phyloP scores from a whole-genome alignment of 2,888 invertebrate species.

The Stenurella melanura region DNA sequence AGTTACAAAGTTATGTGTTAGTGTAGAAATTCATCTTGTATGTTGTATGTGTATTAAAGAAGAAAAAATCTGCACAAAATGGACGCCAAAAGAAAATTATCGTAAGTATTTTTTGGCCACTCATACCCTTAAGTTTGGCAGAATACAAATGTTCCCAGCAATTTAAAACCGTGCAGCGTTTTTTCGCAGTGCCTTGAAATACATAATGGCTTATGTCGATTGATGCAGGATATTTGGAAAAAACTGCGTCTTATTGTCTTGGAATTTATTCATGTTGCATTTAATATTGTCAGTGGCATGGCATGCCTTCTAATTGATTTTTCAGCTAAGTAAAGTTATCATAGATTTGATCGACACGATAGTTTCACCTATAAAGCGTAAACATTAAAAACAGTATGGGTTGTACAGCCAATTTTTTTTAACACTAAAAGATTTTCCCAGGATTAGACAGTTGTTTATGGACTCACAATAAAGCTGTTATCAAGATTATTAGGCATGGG shows the following conservation, averaged over 20 bases:
- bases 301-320: conserved; percentile 43
- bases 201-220: neutral
- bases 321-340: conserved; percentile 28
- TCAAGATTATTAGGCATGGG: neutral
- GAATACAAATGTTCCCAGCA: conserved; percentile 10
- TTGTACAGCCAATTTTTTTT: neutral
- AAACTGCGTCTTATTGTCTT: neutral
- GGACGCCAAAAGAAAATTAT: conserved; percentile 61
- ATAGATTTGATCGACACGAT: conserved; percentile 37
- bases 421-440: neutral
- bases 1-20: conserved; percentile 47
- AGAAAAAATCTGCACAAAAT: conserved; percentile 53
- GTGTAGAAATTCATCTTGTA: conserved; percentile 42
- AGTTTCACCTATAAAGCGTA: neutral
- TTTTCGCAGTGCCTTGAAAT: conserved; percentile 7
- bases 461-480: neutral
- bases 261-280: neutral
- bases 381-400: neutral
- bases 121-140: conserved; percentile 12
- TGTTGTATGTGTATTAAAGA: conserved; percentile 52
- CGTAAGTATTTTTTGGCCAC: conserved; percentile 55
- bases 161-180: neutral
- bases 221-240: neutral
- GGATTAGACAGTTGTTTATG: neutral
- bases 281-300: neutral